Conservation (phyloP, 2,113 vertebrate genomes). For the Butastur rufipennis region DNA sequence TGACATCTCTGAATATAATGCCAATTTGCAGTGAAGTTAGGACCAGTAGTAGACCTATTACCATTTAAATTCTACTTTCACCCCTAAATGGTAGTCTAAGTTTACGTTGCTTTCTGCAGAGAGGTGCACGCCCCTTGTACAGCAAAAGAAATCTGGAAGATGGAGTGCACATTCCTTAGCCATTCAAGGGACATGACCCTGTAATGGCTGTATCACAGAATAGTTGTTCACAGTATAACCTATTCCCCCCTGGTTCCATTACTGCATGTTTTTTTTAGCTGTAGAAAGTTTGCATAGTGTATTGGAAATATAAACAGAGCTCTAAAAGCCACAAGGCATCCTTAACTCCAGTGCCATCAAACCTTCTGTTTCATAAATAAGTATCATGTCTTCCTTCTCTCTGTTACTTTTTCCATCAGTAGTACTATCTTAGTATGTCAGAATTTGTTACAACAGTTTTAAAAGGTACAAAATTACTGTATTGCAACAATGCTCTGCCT, state of each 20-base stretch:
- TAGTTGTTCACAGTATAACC: not conserved
- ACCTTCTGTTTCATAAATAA: conserved; percentile 32
- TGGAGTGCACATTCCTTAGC: not conserved
- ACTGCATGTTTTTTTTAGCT: not conserved
- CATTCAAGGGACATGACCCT: not conserved
- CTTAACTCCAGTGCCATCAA: conserved; percentile 28
- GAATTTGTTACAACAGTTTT: not conserved
- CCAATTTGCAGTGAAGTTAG: not conserved
- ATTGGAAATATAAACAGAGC: conserved; percentile 53
- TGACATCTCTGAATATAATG: not conserved
- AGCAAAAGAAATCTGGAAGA: not conserved
- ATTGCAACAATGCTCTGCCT: not conserved
- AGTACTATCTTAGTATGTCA: conserved; percentile 18
- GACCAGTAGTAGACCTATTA: not conserved
- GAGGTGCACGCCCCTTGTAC: not conserved
- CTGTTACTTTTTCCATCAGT: conserved; percentile 19
- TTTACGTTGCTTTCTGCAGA: not conserved
- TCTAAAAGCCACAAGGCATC: not conserved
- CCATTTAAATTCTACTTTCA: not conserved
- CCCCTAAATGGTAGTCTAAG: not conserved
- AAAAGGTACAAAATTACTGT: not conserved
- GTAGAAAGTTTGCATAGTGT: conserved; percentile 18
- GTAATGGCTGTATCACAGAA: not conserved
- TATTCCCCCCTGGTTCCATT: not conserved
- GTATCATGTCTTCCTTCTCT: conserved; percentile 27